Evolutionary conservation across 2,888 invertebrate genomes (phyloP).

Genomic region (Agonopterix heracliana): DNA sequence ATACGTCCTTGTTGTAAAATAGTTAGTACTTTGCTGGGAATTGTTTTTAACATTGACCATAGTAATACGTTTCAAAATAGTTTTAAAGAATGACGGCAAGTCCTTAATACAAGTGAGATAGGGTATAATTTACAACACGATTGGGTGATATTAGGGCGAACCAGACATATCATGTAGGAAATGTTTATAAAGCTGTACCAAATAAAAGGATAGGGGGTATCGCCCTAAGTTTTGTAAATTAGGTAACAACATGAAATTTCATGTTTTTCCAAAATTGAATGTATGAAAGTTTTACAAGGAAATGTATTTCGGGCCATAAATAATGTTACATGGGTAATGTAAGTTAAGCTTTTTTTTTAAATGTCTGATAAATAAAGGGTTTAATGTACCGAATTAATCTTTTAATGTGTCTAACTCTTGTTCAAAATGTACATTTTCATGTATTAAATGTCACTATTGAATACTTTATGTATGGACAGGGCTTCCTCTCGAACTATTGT

Average conservation of each 20-base stretch:
- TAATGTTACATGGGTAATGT: background rate
- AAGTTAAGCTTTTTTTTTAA: background rate
- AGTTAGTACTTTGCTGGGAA: too few species aligned
- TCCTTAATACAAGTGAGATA: conserved; percentile 19
- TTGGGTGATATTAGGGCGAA: background rate
- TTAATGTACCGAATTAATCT: conserved; percentile 25
- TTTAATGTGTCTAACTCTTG: conserved; percentile 18
- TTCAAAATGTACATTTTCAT: conserved; percentile 19
- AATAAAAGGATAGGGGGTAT: too few species aligned
- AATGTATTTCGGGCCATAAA: background rate
- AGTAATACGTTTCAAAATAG: conserved; percentile 8
- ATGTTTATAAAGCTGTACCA: too few species aligned
- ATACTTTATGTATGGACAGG: too few species aligned
- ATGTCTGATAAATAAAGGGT: conserved; percentile 2
- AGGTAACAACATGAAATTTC: too few species aligned
- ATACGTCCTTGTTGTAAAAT: conserved; percentile 5
- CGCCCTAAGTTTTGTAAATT: too few species aligned
- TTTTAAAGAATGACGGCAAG: conserved; percentile 10
- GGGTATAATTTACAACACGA: conserved; percentile 3
- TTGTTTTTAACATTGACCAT: too few species aligned
- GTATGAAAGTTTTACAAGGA: too few species aligned
- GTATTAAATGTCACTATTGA: background rate
- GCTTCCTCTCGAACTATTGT: too few species aligned
- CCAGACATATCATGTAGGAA: background rate
- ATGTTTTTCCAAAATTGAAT: too few species aligned